Evolutionary conservation across 2,797 vertebrate species (phyloP).

Genomic region (Okamejei kenojei): DNA sequence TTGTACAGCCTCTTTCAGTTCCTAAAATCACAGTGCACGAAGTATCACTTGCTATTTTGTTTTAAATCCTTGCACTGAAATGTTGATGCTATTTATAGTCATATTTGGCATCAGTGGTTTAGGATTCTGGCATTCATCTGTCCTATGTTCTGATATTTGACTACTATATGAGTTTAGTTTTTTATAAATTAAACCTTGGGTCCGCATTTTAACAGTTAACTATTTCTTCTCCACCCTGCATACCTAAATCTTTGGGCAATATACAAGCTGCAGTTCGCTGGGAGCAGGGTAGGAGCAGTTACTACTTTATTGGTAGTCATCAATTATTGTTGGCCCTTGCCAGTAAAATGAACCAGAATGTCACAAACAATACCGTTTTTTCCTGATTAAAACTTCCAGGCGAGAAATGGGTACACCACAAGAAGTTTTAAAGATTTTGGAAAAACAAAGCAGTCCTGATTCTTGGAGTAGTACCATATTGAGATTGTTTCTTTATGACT

Average conservation of each 20-base stretch:
- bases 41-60: slow-evolving; percentile 6
- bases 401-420: neutral
- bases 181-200: neutral
- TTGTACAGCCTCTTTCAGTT: slow-evolving; percentile 26
- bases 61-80: slow-evolving; percentile 28
- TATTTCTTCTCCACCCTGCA: neutral
- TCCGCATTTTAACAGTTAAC: neutral
- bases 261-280: neutral
- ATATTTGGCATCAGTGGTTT: slow-evolving; percentile 12
- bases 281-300: neutral
- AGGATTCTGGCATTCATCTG: slow-evolving; percentile 18
- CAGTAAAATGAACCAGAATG: neutral
- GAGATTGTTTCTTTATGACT: neutral
- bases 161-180: slow-evolving; percentile 1
- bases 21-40: slow-evolving; percentile 9
- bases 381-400: neutral
- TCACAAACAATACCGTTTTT: neutral
- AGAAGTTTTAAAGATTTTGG: neutral
- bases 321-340: slow-evolving; percentile 24
- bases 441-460: neutral
- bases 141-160: slow-evolving; percentile 2
- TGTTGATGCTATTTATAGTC: neutral
- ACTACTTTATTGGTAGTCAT: slow-evolving; percentile 8
- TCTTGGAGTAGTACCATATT: neutral
- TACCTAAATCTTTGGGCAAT: neutral